A percentile compares a stretch with the other conserved stretches of the same genome.
phyloP scores from a whole-genome alignment of 2,797 vertebrate species.

The Megaceryle alcyon region DNA sequence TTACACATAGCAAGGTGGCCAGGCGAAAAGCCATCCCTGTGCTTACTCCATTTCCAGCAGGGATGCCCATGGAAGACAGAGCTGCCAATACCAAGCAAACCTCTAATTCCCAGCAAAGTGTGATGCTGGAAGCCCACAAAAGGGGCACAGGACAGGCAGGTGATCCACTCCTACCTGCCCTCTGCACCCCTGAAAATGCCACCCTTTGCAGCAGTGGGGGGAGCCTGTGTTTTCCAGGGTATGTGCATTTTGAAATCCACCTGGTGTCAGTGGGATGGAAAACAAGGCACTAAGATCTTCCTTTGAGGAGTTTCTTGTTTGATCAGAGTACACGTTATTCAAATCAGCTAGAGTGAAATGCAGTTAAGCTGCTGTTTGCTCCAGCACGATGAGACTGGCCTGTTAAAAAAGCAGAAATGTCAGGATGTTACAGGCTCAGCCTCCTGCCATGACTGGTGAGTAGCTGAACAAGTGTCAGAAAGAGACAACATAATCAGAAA shows the following conservation, averaged over 20 bases:
- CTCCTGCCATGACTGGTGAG: constrained; percentile 66
- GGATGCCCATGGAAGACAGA: fast-evolving
- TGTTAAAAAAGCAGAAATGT: constrained; percentile 74
- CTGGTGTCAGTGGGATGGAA: not conserved
- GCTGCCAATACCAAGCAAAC: not conserved
- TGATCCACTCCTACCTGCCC: not conserved
- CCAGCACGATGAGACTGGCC: constrained; percentile 65
- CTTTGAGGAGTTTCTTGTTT: constrained; percentile 62
- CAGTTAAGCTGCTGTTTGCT: constrained; percentile 71
- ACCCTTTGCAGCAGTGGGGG: not conserved
- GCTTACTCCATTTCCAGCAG: not conserved
- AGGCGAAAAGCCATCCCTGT: not conserved
- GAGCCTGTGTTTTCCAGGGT: not conserved
- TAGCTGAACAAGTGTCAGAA: constrained; percentile 65
- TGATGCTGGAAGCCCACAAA: fast-evolving
- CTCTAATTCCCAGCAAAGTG: fast-evolving
- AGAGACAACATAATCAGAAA: constrained; percentile 23
- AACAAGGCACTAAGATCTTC: not conserved
- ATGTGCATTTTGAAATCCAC: not conserved
- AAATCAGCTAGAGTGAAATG: constrained; percentile 62
- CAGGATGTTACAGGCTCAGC: constrained; percentile 69
- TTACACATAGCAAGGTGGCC: fast-evolving
- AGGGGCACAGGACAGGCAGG: not conserved
- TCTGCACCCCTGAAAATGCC: not conserved
- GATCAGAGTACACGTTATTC: constrained; percentile 63